These are phyloP conservation scores for Spodoptera littoralis DNA, from an alignment of 2,888 invertebrate species.

Conservation along the genomic window DNA sequence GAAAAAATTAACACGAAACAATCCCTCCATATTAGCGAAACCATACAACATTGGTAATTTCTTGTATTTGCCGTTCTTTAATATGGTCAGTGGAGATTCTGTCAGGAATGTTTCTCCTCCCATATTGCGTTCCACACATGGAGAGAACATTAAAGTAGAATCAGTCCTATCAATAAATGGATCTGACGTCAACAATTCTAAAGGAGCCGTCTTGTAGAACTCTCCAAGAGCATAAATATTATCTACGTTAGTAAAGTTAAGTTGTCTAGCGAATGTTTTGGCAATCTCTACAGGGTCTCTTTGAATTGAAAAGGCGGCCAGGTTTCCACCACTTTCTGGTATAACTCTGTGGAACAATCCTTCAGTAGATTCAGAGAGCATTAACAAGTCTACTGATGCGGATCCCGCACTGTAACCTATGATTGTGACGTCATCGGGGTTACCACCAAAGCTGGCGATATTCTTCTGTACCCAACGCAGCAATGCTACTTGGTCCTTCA, in stretches of 20 bases:
- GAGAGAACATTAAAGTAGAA: constrained; percentile 41
- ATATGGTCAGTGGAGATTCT: constrained; percentile 64
- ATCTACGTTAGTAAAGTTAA: constrained; percentile 61
- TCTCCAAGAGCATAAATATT: constrained; percentile 67
- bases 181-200: constrained; percentile 55
- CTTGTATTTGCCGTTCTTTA: constrained; percentile 60
- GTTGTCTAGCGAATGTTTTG: constrained; percentile 54
- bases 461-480: constrained; percentile 70
- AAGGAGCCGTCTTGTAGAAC: constrained; percentile 64
- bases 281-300: constrained; percentile 65
- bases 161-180: constrained; percentile 50
- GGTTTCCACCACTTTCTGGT: constrained; percentile 65
- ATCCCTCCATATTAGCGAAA: constrained; percentile 66
- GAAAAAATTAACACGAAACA: constrained; percentile 50
- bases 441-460: constrained; percentile 69
- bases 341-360: constrained; percentile 69
- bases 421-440: constrained; percentile 69
- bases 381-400: constrained; percentile 62
- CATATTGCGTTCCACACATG: constrained; percentile 60
- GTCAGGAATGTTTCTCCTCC: constrained; percentile 59
- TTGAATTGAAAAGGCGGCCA: constrained; percentile 59
- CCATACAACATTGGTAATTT: constrained; percentile 69
- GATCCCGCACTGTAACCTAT: constrained; percentile 67
- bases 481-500: constrained; percentile 70
- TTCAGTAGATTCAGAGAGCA: constrained; percentile 62